phyloP scores from a whole-genome alignment of 2,888 invertebrate genomes.

The Parnassius orleans region DNA sequence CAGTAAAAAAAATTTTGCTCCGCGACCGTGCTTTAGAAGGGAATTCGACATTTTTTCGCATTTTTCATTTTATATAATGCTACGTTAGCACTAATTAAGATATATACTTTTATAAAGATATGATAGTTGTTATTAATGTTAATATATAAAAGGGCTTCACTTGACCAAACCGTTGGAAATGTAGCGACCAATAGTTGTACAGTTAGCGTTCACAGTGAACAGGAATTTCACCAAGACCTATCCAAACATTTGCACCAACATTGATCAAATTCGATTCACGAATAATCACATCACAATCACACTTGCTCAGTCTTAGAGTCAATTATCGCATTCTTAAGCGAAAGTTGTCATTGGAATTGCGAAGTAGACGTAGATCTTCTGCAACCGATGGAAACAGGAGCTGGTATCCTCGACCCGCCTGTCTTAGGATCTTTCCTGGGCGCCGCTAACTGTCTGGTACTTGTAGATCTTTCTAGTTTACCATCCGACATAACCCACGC shows the following conservation, averaged over 20 bases:
- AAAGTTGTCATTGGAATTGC: conserved; percentile 66
- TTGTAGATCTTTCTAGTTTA: conserved; percentile 81
- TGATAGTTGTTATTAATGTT: conserved; percentile 33
- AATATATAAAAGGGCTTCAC: conserved; percentile 12
- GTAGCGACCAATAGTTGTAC: neutral
- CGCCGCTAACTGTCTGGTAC: conserved; percentile 73
- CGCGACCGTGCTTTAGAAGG: conserved; percentile 1
- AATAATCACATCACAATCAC: conserved; percentile 29
- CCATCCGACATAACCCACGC: conserved; percentile 88
- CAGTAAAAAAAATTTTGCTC: neutral
- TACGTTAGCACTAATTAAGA: conserved; percentile 22
- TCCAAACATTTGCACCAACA: conserved; percentile 14
- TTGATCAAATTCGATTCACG: conserved; percentile 10
- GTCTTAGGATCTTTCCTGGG: conserved; percentile 71
- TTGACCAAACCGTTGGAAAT: conserved; percentile 1
- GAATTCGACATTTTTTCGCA: conserved; percentile 29
- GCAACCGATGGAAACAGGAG: conserved; percentile 70
- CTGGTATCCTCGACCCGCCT: conserved; percentile 70
- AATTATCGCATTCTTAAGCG: conserved; percentile 35
- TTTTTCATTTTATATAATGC: conserved; percentile 22
- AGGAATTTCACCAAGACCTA: neutral
- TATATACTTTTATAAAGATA: conserved; percentile 34
- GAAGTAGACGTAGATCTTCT: conserved; percentile 70
- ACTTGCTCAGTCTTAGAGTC: conserved; percentile 38
- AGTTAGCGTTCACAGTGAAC: neutral